Evolutionary conservation across 1,140 invertebrate genomes (phyloP).

Genomic region (Trichogramma pretiosum): DNA sequence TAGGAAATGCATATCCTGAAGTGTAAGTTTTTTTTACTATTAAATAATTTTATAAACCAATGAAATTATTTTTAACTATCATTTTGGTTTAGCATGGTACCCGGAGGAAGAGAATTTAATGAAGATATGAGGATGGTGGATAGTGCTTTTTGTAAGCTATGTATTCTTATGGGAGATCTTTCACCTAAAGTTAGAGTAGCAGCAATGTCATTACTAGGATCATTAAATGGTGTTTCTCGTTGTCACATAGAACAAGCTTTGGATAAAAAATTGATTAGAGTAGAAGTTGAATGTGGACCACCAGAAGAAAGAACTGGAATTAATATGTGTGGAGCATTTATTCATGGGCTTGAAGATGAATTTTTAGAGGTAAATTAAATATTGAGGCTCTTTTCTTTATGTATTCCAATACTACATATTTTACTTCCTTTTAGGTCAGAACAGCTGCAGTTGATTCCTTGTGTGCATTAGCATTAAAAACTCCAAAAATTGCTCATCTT

Average conservation of each 20-base stretch:
- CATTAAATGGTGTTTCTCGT: constrained; percentile 77
- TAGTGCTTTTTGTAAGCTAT: constrained; percentile 94
- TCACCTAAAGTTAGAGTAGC: constrained; percentile 72
- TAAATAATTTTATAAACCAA: constrained; percentile 4
- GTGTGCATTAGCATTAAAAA: constrained; percentile 77
- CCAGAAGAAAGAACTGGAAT: constrained; percentile 61
- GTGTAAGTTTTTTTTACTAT: constrained; percentile 48
- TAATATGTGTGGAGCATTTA: constrained; percentile 88
- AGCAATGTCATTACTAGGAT: constrained; percentile 74
- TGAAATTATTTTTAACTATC: constrained; percentile 3
- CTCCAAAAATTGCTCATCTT: constrained; percentile 75
- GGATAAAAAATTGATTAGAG: constrained; percentile 92
- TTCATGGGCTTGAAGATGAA: constrained; percentile 98
- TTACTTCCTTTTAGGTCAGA: constrained; percentile 67
- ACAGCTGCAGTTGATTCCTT: constrained; percentile 90
- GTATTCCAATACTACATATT: background rate
- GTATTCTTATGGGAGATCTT: constrained; percentile 87
- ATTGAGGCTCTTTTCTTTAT: background rate
- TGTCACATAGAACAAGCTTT: constrained; percentile 91
- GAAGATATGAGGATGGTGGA: constrained; percentile 82
- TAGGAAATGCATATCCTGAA: constrained; percentile 81
- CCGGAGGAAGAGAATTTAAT: constrained; percentile 51
- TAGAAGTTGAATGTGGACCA: constrained; percentile 74
- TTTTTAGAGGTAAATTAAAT: constrained; percentile 62
- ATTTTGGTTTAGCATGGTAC: constrained; percentile 46